These are phyloP conservation scores for Hololepta plana DNA, from an alignment of 2,888 invertebrate species.

Conservation along the genomic window DNA sequence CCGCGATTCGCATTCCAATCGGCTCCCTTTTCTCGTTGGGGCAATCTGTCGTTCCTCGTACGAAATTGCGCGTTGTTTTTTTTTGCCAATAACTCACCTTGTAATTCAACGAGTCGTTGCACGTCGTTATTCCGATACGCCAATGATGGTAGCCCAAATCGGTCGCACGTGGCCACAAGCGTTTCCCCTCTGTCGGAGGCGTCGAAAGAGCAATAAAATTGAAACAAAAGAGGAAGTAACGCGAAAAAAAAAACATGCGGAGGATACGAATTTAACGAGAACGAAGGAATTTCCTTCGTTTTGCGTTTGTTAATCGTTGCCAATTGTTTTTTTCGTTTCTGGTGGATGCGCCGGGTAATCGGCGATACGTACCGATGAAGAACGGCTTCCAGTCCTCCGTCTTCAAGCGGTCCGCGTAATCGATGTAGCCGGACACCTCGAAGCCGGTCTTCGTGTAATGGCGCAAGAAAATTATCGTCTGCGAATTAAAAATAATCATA, in stretches of 20 bases:
- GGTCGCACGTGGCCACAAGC: slow-evolving; percentile 41
- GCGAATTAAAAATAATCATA: slow-evolving; percentile 16
- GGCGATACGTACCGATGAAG: slow-evolving; percentile 31
- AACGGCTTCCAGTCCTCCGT: slow-evolving; percentile 61
- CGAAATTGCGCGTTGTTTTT: background rate
- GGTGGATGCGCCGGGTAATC: background rate
- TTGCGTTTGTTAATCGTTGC: too few relatives aligned
- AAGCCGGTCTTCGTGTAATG: slow-evolving; percentile 48
- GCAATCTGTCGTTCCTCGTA: background rate
- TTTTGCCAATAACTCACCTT: slow-evolving; percentile 29
- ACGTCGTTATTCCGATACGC: slow-evolving; percentile 47
- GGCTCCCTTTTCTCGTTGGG: slow-evolving; percentile 21
- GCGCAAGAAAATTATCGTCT: slow-evolving; percentile 66
- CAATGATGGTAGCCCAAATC: slow-evolving; percentile 69
- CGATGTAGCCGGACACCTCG: slow-evolving; percentile 74
- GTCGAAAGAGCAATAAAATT: too few relatives aligned
- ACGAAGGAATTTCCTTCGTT: too few relatives aligned
- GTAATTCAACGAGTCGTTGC: slow-evolving; percentile 63
- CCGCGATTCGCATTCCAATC: too few relatives aligned
- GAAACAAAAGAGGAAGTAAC: slow-evolving; percentile 1
- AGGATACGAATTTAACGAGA: too few relatives aligned
- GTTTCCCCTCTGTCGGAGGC: too few relatives aligned
- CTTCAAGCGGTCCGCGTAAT: slow-evolving; percentile 52
- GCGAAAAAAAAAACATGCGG: background rate
- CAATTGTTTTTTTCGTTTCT: too few relatives aligned